These are phyloP conservation scores for Tragopan temminckii DNA, from an alignment of 2,797 vertebrate genomes.

Conservation along the genomic window DNA sequence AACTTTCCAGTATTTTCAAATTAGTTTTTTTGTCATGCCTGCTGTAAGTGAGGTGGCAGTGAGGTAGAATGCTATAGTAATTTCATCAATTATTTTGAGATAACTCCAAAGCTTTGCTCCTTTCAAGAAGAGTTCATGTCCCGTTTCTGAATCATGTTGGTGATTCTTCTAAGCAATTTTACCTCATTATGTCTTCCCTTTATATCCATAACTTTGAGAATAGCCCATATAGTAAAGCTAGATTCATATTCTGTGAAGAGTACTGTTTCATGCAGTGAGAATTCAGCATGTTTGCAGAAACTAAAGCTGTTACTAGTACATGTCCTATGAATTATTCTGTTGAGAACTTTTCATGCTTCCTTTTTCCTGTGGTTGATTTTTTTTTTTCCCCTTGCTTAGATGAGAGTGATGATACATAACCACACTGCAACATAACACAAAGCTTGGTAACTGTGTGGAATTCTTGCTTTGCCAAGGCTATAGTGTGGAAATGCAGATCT, in stretches of 20 bases:
- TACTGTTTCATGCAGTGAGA: not conserved
- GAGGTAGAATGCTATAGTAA: not conserved
- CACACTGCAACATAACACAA: not conserved
- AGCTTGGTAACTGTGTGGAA: not conserved
- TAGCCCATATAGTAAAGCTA: not conserved
- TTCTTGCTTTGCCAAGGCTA: not conserved
- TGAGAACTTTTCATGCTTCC: not conserved
- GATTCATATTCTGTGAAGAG: not conserved
- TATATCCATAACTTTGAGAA: not conserved
- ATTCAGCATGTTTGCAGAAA: conserved; percentile 52
- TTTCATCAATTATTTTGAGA: not conserved
- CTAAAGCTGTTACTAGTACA: not conserved
- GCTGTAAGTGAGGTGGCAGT: not conserved
- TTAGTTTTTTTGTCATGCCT: not conserved
- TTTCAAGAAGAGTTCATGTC: not conserved
- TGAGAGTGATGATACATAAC: not conserved
- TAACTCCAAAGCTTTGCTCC: not conserved
- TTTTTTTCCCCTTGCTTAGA: not conserved
- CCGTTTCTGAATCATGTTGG: not conserved
- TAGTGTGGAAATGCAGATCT: conserved; percentile 19
- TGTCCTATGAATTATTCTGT: not conserved
- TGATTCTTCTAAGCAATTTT: not conserved
- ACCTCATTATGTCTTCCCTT: not conserved
- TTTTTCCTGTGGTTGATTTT: not conserved
- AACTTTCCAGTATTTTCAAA: not conserved